phyloP scores from a whole-genome alignment of 2,113 vertebrate species.

The Nothocercus nigrocapillus region DNA sequence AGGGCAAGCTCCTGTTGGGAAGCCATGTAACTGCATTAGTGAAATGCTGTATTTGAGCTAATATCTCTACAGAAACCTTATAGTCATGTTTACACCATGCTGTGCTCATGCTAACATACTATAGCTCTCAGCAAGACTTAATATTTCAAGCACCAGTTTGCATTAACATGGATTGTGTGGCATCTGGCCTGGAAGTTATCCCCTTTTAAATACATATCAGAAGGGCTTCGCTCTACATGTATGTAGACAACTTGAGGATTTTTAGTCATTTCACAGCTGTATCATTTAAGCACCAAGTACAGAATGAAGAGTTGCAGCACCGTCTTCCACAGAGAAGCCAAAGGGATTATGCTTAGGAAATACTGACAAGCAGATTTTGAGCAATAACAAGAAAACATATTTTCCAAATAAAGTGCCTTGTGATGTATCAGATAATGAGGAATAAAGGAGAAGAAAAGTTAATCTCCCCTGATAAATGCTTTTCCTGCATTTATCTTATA shows the following conservation, averaged over 20 bases:
- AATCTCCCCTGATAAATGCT: not conserved
- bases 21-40: conserved; percentile 42
- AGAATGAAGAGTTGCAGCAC: not conserved
- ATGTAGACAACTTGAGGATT: not conserved
- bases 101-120: conserved; percentile 25
- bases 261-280: not conserved
- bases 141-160: conserved; percentile 7
- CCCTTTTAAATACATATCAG: not conserved
- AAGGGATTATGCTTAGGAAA: not conserved
- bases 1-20: conserved; percentile 46
- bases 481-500: not conserved
- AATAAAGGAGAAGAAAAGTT: conserved; percentile 10
- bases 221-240: not conserved
- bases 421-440: not conserved
- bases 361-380: not conserved
- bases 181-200: not conserved
- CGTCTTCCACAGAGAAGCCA: not conserved
- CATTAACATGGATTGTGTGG: not conserved
- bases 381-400: not conserved
- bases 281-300: not conserved
- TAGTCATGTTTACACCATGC: not conserved
- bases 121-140: conserved; percentile 14
- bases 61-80: conserved; percentile 16
- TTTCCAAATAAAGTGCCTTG: not conserved
- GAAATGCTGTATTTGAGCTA: conserved; percentile 21